Percentiles rank a stretch among this genome's conserved stretches.
Evolutionary conservation across 1,140 invertebrate species (phyloP).

Genomic region (Eumaeus atala): DNA sequence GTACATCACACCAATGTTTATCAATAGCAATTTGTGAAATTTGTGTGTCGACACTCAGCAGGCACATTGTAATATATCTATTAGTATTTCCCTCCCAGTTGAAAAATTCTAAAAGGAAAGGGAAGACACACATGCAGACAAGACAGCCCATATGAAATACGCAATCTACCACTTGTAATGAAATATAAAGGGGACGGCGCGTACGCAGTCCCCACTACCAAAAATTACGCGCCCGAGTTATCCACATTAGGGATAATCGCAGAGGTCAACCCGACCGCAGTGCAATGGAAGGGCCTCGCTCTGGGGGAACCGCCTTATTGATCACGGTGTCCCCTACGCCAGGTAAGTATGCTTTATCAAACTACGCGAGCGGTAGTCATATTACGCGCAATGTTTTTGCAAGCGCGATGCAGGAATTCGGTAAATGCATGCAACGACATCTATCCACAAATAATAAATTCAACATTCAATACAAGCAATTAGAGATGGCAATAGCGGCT

Average conservation of each 20-base stretch:
- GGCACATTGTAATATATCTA: no score
- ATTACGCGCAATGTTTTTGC: not conserved
- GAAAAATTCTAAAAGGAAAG: no score
- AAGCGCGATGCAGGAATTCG: not conserved
- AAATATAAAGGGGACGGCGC: slow-evolving; percentile 30
- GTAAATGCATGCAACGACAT: not conserved
- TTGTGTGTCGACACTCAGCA: no score
- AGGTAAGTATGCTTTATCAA: not conserved
- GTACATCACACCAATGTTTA: no score
- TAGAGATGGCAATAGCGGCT: not conserved
- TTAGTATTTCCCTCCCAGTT: no score
- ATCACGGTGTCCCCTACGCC: no score
- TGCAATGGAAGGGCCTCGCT: not conserved
- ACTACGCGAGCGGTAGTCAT: not conserved
- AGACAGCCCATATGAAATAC: no score
- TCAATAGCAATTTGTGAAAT: no score
- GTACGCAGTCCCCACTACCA: slow-evolving; percentile 42
- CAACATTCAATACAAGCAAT: not conserved
- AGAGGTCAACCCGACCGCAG: slow-evolving; percentile 5
- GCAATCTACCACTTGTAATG: no score
- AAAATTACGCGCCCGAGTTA: slow-evolving; percentile 39
- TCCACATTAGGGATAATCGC: slow-evolving; percentile 5
- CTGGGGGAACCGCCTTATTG: no score
- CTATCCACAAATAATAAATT: not conserved
- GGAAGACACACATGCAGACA: no score